Conservation (phyloP, 2,113 vertebrate species). For the Acanthisitta chloris region DNA sequence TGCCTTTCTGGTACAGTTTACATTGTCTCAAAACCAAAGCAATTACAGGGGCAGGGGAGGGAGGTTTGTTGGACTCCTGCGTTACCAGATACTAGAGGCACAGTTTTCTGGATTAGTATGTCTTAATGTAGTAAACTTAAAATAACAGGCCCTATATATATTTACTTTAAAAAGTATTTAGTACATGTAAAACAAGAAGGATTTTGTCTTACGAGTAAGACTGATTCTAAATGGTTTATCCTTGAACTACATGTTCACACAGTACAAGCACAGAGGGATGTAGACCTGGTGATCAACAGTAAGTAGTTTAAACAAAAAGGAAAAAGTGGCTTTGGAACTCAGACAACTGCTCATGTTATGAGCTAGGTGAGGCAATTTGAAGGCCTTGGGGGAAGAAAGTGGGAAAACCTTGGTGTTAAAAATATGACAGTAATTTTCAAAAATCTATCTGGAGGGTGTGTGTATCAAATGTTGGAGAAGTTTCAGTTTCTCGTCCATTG, state of each 20-base stretch:
- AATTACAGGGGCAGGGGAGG: accelerated
- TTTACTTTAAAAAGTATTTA: not conserved
- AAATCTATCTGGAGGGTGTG: not conserved
- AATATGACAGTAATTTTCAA: not conserved
- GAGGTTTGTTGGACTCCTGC: not conserved
- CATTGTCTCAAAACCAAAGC: not conserved
- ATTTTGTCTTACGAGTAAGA: not conserved
- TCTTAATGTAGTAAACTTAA: not conserved
- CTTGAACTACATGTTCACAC: accelerated
- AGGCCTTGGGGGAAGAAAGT: not conserved
- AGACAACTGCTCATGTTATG: not conserved
- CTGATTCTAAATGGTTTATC: not conserved
- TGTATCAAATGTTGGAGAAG: not conserved
- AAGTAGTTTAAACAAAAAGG: not conserved
- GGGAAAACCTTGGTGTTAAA: not conserved
- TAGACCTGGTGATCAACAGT: not conserved
- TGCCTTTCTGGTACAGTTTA: not conserved
- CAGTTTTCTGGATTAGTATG: not conserved
- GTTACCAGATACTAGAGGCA: too few species aligned
- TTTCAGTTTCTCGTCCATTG: not conserved
- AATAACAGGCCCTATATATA: not conserved
- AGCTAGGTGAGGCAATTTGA: not conserved
- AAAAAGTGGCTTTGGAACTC: not conserved
- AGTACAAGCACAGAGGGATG: not conserved
- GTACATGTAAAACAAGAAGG: not conserved